Evolutionary conservation across 2,113 vertebrate genomes (phyloP).

Genomic region (Cebidichthys violaceus): DNA sequence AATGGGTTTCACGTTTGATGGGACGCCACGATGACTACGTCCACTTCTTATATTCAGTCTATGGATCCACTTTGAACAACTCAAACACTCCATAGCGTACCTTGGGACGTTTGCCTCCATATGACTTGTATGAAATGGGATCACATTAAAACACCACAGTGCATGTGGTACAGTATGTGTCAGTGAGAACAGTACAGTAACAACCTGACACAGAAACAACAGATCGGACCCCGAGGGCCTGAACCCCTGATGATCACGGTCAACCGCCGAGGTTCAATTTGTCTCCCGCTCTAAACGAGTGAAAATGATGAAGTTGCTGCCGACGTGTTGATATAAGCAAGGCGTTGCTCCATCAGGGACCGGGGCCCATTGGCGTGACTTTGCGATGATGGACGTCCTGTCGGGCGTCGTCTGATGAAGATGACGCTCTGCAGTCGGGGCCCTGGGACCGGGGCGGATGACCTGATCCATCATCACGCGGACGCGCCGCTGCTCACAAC

Average conservation of each 20-base stretch:
- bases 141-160: not conserved
- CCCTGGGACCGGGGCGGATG: conserved; percentile 59
- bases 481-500: conserved; percentile 25
- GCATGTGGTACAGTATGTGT: not conserved
- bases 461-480: conserved; percentile 73
- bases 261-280: conserved; percentile 29
- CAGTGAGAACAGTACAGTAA: not conserved
- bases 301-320: conserved; percentile 51
- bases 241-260: conserved; percentile 5
- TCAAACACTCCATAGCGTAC: not conserved
- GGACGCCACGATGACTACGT: too few relatives aligned
- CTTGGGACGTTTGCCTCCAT: not conserved
- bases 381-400: conserved; percentile 76
- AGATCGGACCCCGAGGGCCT: not conserved
- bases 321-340: conserved; percentile 46
- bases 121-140: not conserved
- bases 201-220: not conserved
- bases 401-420: conserved; percentile 76
- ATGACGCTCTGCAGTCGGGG: conserved; percentile 59
- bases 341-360: conserved; percentile 50
- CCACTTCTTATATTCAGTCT: too few relatives aligned
- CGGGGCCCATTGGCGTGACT: conserved; percentile 27
- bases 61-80: too few relatives aligned
- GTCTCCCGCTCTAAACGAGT: conserved; percentile 23
- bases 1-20: too few relatives aligned